These are phyloP conservation scores for Dorcus hopei DNA, from an alignment of 2,888 invertebrate genomes.

Conservation along the genomic window DNA sequence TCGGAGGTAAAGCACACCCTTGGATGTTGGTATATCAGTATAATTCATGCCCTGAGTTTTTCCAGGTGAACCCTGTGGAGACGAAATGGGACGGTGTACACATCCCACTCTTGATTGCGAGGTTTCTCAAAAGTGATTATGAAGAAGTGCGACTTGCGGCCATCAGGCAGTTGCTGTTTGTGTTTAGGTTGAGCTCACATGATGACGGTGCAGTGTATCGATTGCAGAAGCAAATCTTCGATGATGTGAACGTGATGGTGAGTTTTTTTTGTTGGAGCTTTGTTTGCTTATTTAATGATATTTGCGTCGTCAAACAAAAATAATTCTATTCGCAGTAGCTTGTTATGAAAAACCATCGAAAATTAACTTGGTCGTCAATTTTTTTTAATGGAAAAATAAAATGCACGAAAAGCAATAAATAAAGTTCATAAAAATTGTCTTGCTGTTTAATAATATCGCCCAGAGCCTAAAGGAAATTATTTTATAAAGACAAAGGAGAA, in stretches of 20 bases:
- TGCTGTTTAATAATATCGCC: too few relatives aligned
- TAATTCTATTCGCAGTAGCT: too few relatives aligned
- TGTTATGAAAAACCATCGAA: too few relatives aligned
- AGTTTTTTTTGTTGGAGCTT: background rate
- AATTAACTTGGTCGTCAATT: too few relatives aligned
- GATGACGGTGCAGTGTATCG: conserved; percentile 23
- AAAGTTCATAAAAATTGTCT: too few relatives aligned
- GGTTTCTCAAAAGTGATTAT: conserved; percentile 44
- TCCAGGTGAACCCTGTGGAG: conserved; percentile 7
- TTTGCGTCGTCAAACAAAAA: too few relatives aligned
- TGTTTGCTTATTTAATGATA: too few relatives aligned
- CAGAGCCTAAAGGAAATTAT: too few relatives aligned
- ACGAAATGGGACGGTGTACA: conserved; percentile 29
- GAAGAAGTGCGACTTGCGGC: conserved; percentile 48
- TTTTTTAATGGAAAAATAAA: too few relatives aligned
- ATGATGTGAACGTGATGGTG: conserved; percentile 37
- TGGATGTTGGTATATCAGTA: background rate
- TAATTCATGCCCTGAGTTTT: background rate
- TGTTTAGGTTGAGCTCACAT: conserved; percentile 33
- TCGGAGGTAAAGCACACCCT: conserved; percentile 37
- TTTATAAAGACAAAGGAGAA: too few relatives aligned
- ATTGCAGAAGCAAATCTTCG: conserved; percentile 40
- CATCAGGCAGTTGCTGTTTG: conserved; percentile 41
- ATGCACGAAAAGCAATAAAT: too few relatives aligned
- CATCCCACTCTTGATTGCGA: conserved; percentile 30